Conservation (phyloP, 1,140 invertebrate species). For the Daktulosphaira vitifoliae region DNA sequence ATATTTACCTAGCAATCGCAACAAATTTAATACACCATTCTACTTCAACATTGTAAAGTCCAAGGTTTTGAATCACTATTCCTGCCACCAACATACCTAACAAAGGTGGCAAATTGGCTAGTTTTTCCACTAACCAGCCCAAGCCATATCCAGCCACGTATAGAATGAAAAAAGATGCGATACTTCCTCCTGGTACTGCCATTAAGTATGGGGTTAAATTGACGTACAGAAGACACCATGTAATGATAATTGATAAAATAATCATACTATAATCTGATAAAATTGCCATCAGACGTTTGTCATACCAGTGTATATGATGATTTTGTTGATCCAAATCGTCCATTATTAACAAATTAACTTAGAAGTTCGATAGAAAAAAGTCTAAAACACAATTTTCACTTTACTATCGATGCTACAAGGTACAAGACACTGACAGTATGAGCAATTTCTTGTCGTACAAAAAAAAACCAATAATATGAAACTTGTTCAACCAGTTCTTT, state of each 20-base stretch:
- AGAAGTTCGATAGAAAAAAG: too few species aligned
- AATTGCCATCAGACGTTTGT: constrained; percentile 1
- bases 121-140: constrained; percentile 7
- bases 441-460: too few species aligned
- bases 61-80: constrained; percentile 38
- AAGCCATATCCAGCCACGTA: constrained; percentile 33
- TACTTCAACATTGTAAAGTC: constrained; percentile 38
- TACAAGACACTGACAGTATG: too few species aligned
- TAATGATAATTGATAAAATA: constrained; percentile 25
- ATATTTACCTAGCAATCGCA: constrained; percentile 9
- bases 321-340: too few species aligned
- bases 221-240: constrained; percentile 31
- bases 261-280: too few species aligned
- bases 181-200: constrained; percentile 36
- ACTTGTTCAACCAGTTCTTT: too few species aligned
- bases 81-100: constrained; percentile 40
- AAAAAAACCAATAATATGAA: too few species aligned
- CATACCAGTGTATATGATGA: too few species aligned
- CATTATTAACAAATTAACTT: too few species aligned
- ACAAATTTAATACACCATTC: constrained; percentile 29
- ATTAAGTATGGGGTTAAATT: constrained; percentile 25
- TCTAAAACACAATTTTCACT: too few species aligned
- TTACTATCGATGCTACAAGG: too few species aligned
- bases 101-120: constrained; percentile 37
- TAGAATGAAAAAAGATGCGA: constrained; percentile 36